Base-by-base conservation (phyloP, 2,113 vertebrate genomes). In the Ochotona curzoniae region DNA sequence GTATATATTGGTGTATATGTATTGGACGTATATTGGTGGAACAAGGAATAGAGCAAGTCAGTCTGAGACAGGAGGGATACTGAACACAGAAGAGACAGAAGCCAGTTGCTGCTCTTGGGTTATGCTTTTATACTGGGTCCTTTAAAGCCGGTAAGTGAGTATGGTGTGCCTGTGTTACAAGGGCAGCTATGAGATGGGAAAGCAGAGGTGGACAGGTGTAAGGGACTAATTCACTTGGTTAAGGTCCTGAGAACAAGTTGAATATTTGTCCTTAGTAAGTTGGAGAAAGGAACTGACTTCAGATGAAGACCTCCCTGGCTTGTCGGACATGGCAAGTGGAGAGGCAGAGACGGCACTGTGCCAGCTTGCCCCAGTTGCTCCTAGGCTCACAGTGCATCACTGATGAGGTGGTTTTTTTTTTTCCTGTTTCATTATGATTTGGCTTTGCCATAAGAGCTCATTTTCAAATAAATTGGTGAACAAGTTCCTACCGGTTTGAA, bases 381-480 rank as follows among this genome's bases (percentile, higher is more conserved):
- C 63, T 9, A 61, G 73, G 23, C 23, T 84, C 69, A 3, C 28
- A 47, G 18, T 30, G 15, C 18, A 69, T 86, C 74, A 87, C 66
- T 81, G 32, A 67, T 67, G 69, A 79, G 57, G 63, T 57, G 21
- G 7, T 21, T 32, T 35, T 67, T 49, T 23, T 44, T 44, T 44
- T 44, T 44, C 6, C 38, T 44, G 3, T 44, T 26, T 38, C 10
- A 7, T 76, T 84, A 17, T 81, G 38, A 80, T 84, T 93, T 83
- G 57, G 67, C 20, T 76, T 93, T 89, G 10, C 81, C 28, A 3
- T 67, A 32, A 74, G 57, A 89, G 35, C 17, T 93, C 8, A 57
- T 91, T 90, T 94, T 84, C n/a, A 87, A 63, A 85, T 89, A 93
- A 94, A 74, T 64, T 76, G 71, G 18, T 63, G 38, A 91, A 71